Conservation (phyloP, 2,797 vertebrate genomes). For the Enteromius paludinosus region DNA sequence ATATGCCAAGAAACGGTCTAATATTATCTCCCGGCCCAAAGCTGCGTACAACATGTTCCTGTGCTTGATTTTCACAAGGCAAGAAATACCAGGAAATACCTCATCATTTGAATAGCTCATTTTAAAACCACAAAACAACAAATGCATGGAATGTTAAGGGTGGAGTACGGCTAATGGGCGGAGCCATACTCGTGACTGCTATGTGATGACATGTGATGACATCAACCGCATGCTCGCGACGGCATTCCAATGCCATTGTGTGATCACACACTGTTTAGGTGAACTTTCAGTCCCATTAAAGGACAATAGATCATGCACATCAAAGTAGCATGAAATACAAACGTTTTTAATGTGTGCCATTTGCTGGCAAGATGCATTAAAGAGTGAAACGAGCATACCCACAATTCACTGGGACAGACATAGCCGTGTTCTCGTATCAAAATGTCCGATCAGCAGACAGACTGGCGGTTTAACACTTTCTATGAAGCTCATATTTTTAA, state of each 20-base stretch:
- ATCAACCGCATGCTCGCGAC: conserved; percentile 56
- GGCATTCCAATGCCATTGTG: conserved; percentile 66
- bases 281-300: conserved; percentile 22
- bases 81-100: conserved; percentile 5
- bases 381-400: conserved; percentile 49
- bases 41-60: neutral
- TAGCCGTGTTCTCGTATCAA: conserved; percentile 23
- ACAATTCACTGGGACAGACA: conserved; percentile 52
- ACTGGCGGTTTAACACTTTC: conserved; percentile 1
- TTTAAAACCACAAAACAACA: conserved; percentile 40
- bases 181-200: conserved; percentile 15
- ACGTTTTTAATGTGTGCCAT: conserved; percentile 38
- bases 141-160: conserved; percentile 29
- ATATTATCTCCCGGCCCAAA: conserved; percentile 26
- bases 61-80: conserved; percentile 4
- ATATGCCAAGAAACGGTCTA: conserved; percentile 22
- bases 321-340: conserved; percentile 48
- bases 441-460: conserved; percentile 27
- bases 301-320: conserved; percentile 50
- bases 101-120: conserved; percentile 29
- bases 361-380: conserved; percentile 50
- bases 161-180: conserved; percentile 2
- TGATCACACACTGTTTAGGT: conserved; percentile 52
- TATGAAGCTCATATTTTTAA: no score
- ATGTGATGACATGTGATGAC: conserved; percentile 23